A percentile compares a stretch with the other conserved stretches of the same genome.
Evolutionary conservation across 2,113 vertebrate species (phyloP).

Genomic region (Fulica atra): DNA sequence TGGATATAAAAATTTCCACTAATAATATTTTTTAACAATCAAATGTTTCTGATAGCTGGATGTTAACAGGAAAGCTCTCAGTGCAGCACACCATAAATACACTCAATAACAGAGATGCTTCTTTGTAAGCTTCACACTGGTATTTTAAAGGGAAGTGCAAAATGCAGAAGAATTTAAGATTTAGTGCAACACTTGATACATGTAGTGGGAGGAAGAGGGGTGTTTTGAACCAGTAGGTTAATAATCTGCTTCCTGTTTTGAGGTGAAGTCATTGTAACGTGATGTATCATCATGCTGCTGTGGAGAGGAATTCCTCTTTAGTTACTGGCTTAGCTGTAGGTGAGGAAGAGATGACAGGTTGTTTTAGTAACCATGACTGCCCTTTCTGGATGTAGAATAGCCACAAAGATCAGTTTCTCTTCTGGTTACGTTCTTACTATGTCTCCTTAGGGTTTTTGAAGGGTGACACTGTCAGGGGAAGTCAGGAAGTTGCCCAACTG

Average conservation of each 20-base stretch:
- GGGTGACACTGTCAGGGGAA: background rate
- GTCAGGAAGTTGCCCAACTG: background rate
- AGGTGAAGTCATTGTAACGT: background rate
- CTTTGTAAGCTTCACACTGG: background rate
- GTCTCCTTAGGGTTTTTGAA: background rate
- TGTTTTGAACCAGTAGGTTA: background rate
- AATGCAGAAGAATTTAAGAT: background rate
- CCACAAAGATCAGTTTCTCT: background rate
- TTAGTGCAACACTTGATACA: background rate
- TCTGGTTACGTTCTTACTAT: background rate
- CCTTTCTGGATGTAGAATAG: background rate
- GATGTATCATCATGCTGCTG: accelerated
- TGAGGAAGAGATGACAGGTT: background rate
- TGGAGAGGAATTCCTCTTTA: background rate
- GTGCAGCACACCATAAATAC: background rate
- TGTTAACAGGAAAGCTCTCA: background rate
- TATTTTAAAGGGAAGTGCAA: background rate
- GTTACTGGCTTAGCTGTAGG: background rate
- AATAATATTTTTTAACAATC: background rate
- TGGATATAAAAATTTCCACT: background rate
- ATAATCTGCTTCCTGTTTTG: background rate
- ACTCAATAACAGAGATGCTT: background rate
- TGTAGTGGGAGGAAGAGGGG: background rate
- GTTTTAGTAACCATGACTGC: background rate
- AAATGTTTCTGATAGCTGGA: background rate